Conservation (phyloP, 2,797 vertebrate genomes). For the Australoheros facetus region DNA sequence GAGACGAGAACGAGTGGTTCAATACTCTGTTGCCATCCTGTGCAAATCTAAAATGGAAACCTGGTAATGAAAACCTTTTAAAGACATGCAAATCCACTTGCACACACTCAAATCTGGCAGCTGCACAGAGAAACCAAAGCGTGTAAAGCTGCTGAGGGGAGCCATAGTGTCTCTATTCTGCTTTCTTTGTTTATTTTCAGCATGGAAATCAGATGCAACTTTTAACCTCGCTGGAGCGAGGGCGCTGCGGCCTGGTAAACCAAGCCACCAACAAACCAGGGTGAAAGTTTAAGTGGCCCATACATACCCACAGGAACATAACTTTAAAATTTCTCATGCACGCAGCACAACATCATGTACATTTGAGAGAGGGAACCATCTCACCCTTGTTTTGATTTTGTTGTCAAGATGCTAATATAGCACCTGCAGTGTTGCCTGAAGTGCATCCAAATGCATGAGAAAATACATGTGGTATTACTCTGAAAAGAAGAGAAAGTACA, state of each 20-base stretch:
- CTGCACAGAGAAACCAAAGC: constrained; percentile 53
- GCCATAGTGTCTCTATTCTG: constrained; percentile 53
- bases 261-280: constrained; percentile 46
- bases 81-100: constrained; percentile 74
- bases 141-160: constrained; percentile 55
- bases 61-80: constrained; percentile 53
- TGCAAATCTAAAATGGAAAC: constrained; percentile 70
- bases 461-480: constrained; percentile 35
- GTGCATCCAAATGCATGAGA: constrained; percentile 34
- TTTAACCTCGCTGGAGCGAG: constrained; percentile 40
- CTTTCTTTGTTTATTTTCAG: constrained; percentile 61
- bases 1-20: constrained; percentile 40
- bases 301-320: background rate
- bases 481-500: constrained; percentile 46
- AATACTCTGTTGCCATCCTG: constrained; percentile 54
- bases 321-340: background rate
- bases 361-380: constrained; percentile 23
- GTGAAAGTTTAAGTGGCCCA: background rate
- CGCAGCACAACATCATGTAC: background rate
- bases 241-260: constrained; percentile 18
- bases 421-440: constrained; percentile 26
- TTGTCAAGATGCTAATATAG: constrained; percentile 23
- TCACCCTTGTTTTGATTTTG: constrained; percentile 18
- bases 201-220: constrained; percentile 73
- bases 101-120: constrained; percentile 61